Base-by-base conservation (phyloP, 2,113 vertebrate species). In the Syrrhaptes paradoxus region DNA sequence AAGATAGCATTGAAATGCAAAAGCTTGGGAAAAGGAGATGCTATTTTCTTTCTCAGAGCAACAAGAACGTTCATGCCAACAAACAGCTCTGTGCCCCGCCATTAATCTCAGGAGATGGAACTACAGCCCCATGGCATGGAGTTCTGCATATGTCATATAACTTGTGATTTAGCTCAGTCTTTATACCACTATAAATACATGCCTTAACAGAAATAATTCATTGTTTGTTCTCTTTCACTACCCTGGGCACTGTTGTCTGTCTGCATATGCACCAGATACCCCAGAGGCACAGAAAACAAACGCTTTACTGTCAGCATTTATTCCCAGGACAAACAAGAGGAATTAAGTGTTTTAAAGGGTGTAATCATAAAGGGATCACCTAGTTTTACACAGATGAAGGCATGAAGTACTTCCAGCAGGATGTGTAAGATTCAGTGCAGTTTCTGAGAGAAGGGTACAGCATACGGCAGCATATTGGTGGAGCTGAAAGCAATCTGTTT, bases 1-100 rank as follows among this genome's bases (percentile, higher is more conserved):
- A 92, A 91, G 85, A 74, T 3, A 75, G 19, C 74, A 71, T 51
- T 94, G 63, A 96, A 95, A 87, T 93, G 85, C 75, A 80, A 85
- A 89, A 67, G 22, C 82, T 55, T 67, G 29, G 51, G 34, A 41
- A 87, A 87, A 90, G n/a, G 46, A 88, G 85, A 54, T 32, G 41
- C 6, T 65, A 9, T 80, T 85, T 93, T 79, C 45, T 65, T 85
- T 73, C 49, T 83, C 21, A 41, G 67, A 91, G 49, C 28, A 80
- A 85, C 75, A 21, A 49, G 36, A 58, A 31, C 14, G 1, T 73
- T 93, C 36, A 3, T 65, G 59, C 82, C 45, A 41, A 87, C 74
- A 94, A 81, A 58, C 55, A 87, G 34, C 38, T 85, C 34, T 20
- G 5, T 93, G 65, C 29, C 84, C 77, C 48, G 43, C 38, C 29